Conservation (phyloP, 2,797 vertebrate species). For the Anisognathus igniventris region DNA sequence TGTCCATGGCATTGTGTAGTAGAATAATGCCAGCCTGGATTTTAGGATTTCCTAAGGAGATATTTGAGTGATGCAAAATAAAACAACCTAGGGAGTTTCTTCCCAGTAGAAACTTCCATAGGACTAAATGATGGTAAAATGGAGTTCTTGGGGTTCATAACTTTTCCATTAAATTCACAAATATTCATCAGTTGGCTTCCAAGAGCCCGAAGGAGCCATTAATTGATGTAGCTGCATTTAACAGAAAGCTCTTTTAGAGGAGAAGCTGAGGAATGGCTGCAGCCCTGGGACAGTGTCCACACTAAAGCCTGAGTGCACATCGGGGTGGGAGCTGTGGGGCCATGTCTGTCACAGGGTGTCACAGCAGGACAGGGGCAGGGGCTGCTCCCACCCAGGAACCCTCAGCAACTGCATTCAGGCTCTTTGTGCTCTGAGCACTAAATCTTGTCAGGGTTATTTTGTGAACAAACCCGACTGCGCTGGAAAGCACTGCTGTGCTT, state of each 20-base stretch:
- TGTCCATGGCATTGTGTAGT: rapidly evolving
- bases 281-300: rapidly evolving
- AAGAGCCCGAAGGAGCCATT: neutral
- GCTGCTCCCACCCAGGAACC: neutral
- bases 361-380: rapidly evolving
- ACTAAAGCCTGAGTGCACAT: rapidly evolving
- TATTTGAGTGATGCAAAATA: neutral
- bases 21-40: conserved; percentile 24
- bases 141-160: conserved; percentile 1
- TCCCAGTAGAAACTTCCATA: neutral
- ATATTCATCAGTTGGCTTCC: neutral
- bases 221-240: neutral
- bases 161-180: neutral
- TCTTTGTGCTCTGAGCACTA: neutral
- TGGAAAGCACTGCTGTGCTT: neutral
- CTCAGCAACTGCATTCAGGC: neutral
- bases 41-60: conserved; percentile 14
- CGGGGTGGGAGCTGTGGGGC: rapidly evolving
- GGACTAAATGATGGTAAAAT: conserved; percentile 29
- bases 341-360: neutral
- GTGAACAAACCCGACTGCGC: neutral
- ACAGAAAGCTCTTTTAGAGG: conserved; percentile 1
- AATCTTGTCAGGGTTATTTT: neutral
- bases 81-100: conserved; percentile 2
- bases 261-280: neutral